Evolutionary conservation across 2,888 invertebrate species (phyloP).

Genomic region (Drosophila histrio): DNA sequence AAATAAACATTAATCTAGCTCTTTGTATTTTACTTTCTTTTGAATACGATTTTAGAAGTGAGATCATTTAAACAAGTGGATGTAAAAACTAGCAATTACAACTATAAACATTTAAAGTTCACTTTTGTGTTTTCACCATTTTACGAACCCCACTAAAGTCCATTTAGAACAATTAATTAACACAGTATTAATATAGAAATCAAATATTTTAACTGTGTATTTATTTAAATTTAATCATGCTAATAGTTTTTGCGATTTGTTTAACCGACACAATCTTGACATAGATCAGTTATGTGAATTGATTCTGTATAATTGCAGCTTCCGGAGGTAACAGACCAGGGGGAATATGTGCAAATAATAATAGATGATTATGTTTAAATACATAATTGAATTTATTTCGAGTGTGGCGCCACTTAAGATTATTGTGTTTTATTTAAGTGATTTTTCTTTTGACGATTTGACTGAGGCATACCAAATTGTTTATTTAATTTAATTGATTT

Average conservation of each 20-base stretch:
- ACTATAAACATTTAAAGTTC: slow-evolving; percentile 7
- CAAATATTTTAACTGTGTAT: background rate
- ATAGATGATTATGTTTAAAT: background rate
- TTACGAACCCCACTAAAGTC: slow-evolving; percentile 7
- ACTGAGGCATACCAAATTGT: slow-evolving; percentile 8
- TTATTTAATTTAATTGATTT: background rate
- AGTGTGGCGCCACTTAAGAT: background rate
- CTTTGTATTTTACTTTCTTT: background rate
- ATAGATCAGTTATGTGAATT: slow-evolving; percentile 28
- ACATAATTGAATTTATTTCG: background rate
- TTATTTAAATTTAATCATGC: slow-evolving; percentile 4
- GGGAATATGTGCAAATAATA: background rate
- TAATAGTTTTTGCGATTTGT: background rate
- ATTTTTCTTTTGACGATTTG: slow-evolving; percentile 9
- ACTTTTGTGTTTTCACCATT: slow-evolving; percentile 1
- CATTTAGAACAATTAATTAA: background rate
- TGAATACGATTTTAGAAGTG: background rate
- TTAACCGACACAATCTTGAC: background rate
- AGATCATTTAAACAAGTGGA: background rate
- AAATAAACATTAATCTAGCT: background rate
- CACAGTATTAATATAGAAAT: slow-evolving; percentile 2
- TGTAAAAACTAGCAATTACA: background rate
- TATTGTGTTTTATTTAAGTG: slow-evolving; percentile 1
- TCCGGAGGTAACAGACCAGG: background rate
- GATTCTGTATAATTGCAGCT: background rate